These are phyloP conservation scores for Solenopsis invicta DNA, from an alignment of 1,140 invertebrate genomes.

Conservation along the genomic window DNA sequence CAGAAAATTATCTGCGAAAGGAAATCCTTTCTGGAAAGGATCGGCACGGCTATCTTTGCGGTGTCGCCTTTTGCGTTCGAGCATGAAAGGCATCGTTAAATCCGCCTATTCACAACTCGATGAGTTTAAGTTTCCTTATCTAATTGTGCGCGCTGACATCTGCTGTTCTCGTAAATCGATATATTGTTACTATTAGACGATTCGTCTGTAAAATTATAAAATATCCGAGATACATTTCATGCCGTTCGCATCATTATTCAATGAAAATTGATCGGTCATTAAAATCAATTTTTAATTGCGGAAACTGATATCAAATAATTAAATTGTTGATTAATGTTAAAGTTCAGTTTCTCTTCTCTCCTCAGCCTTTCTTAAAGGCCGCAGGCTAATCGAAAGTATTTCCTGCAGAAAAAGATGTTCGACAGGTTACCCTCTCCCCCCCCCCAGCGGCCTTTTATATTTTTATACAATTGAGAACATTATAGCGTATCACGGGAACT, in stretches of 20 bases:
- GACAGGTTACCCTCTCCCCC: slow-evolving; percentile 12
- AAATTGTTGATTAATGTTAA: slow-evolving; percentile 18
- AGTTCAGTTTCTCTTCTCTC: slow-evolving; percentile 20
- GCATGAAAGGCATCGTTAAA: slow-evolving; percentile 26
- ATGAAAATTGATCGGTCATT: background rate
- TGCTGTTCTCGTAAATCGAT: slow-evolving; percentile 5
- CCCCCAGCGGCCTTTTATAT: slow-evolving; percentile 15
- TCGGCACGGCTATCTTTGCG: background rate
- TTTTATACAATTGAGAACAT: slow-evolving; percentile 59
- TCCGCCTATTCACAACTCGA: slow-evolving; percentile 25
- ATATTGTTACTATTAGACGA: slow-evolving; percentile 19
- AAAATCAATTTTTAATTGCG: background rate
- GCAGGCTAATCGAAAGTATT: slow-evolving; percentile 23
- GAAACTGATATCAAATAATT: slow-evolving; percentile 4
- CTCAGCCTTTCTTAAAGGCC: background rate
- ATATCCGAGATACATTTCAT: background rate
- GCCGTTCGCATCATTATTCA: background rate
- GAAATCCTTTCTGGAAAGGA: slow-evolving; percentile 41
- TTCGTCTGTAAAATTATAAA: background rate
- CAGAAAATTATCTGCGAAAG: slow-evolving; percentile 64
- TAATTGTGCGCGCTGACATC: slow-evolving; percentile 38
- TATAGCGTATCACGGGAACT: slow-evolving; percentile 63
- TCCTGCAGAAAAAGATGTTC: slow-evolving; percentile 55
- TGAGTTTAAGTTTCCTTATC: slow-evolving; percentile 33
- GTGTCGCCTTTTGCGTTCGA: slow-evolving; percentile 23